These are phyloP conservation scores for Ladona fulva DNA, from an alignment of 1,140 invertebrate species.

Conservation along the genomic window DNA sequence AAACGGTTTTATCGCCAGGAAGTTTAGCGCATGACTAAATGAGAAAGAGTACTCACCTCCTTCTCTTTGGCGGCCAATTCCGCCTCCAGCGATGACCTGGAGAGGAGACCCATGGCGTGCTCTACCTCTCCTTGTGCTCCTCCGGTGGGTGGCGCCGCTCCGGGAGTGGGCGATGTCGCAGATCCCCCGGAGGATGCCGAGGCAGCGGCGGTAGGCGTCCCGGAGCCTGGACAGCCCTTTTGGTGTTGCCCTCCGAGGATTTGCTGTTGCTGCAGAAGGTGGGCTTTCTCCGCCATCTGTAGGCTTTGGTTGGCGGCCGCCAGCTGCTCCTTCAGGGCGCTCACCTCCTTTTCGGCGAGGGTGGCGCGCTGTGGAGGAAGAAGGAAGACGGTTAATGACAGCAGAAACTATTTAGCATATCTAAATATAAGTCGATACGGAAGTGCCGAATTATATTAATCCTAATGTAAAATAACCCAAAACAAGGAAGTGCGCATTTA, in stretches of 20 bases:
- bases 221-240: not conserved
- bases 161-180: constrained; percentile 44
- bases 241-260: constrained; percentile 6
- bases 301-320: constrained; percentile 41
- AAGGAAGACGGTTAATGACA: not conserved
- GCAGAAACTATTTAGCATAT: not conserved
- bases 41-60: constrained; percentile 83
- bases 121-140: not conserved
- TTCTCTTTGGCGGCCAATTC: constrained; percentile 92
- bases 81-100: constrained; percentile 58
- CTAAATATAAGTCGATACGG: too few species aligned
- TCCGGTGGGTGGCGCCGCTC: not conserved
- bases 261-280: not conserved
- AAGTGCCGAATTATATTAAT: too few species aligned
- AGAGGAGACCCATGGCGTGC: constrained; percentile 40
- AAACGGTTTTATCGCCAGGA: too few species aligned
- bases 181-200: constrained; percentile 39
- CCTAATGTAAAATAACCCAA: too few species aligned
- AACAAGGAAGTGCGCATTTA: too few species aligned
- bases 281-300: constrained; percentile 32
- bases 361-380: constrained; percentile 67
- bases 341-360: constrained; percentile 86
- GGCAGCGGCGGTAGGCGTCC: not conserved
- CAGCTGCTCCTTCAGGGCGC: constrained; percentile 80
- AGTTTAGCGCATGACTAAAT: too few species aligned